Base-by-base conservation (phyloP, 2,888 invertebrate species). In the Ptilodon capucinus region DNA sequence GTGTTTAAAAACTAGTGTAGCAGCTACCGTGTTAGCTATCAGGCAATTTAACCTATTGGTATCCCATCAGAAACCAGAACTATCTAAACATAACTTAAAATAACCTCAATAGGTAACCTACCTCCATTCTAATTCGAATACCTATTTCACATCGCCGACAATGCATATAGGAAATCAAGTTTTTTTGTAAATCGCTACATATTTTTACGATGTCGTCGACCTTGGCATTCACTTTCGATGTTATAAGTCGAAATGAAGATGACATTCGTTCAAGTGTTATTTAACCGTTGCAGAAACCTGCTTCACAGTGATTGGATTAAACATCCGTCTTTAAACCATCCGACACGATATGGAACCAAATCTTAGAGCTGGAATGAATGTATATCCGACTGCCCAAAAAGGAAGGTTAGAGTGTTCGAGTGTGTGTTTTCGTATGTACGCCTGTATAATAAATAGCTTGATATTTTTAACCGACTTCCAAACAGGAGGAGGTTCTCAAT, bases 161-260 rank as follows among this genome's bases (percentile, higher is more conserved):
- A 36, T 32, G 32, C 19, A 19, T 19, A 38, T 19, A 17, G 35
- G 35, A 17, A 35, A 17, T 11, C 11, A 35, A 17, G 17, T 11
- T 35, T 35, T 35, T 35, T n/a, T 17, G 11, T 18, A 14, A 21
- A 21, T 19, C 14, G 21, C 21, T 39, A 39, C 19, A 21, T 14
- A 13, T 38, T 38, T 38, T 32, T 41, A 35, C 34, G 36, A 36
- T 13, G 4, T n/a, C 39, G 9, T 6, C 41, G 62, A 48, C 79
- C 79, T 78, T 80, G 80, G 51, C 80, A 79, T 80, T 80, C 74
- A 73, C 77, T 76, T 77, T 74, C 74, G 60, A 65, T 49, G 32
- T 57, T 49, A 45, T 50, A 14, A 36, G 50, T 54, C 42, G 44
- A 64, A 56, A 60, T 57, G 60, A 64, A 64, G 71, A 74, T 18